phyloP scores from a whole-genome alignment of 2,113 vertebrate species.

The Salvelinus fontinalis region DNA sequence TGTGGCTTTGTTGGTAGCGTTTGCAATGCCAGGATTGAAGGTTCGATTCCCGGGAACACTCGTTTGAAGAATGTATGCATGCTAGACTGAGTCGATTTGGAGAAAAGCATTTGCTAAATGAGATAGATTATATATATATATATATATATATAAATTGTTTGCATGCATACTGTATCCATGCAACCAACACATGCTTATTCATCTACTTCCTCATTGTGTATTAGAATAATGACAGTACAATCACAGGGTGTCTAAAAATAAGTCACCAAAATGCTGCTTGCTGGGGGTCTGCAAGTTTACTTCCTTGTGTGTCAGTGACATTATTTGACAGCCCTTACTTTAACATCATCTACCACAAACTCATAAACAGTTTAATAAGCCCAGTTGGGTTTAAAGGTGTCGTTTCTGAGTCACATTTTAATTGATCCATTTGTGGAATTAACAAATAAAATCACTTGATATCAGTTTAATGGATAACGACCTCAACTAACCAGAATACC shows the following conservation, averaged over 20 bases:
- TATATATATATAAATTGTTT: no score
- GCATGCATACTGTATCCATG: not conserved
- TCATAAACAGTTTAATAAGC: no score
- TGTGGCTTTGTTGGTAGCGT: no score
- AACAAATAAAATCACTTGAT: not conserved
- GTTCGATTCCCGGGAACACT: no score
- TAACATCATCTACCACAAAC: no score
- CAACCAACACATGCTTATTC: constrained; percentile 8
- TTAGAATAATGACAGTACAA: constrained; percentile 6
- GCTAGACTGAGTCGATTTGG: no score
- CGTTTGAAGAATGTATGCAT: no score
- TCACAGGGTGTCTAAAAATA: constrained; percentile 48
- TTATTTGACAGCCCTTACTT: constrained; percentile 10
- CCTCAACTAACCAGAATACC: not conserved
- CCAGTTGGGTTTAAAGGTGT: no score
- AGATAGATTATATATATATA: no score
- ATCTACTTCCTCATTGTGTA: constrained; percentile 44
- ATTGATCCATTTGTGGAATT: not conserved
- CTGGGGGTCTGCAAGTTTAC: constrained; percentile 1
- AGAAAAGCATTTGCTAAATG: no score
- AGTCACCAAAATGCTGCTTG: constrained; percentile 39
- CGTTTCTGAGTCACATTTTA: not conserved
- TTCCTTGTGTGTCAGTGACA: constrained; percentile 27
- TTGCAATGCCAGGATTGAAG: no score
- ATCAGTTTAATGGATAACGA: not conserved